A percentile compares a stretch with the other conserved stretches of the same genome.
Conservation (phyloP, 2,113 vertebrate genomes). For the Elgaria multicarinata region DNA sequence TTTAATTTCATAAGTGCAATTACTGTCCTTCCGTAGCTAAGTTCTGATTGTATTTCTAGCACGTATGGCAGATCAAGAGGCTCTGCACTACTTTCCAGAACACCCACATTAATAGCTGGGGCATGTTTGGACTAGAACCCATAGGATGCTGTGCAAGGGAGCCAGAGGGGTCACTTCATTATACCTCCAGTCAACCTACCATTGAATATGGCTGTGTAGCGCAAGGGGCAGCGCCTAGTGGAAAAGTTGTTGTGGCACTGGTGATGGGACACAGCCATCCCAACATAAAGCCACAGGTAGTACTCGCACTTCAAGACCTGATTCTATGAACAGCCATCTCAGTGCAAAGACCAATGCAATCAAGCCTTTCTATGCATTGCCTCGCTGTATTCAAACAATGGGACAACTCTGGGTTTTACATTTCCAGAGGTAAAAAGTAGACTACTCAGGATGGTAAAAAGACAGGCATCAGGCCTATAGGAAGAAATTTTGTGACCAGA, state of each 20-base stretch:
- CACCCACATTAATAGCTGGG: not conserved
- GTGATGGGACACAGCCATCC: not conserved
- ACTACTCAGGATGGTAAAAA: not conserved
- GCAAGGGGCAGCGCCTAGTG: too few relatives aligned
- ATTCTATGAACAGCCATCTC: not conserved
- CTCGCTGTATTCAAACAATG: not conserved
- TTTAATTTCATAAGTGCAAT: not conserved
- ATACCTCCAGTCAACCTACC: too few relatives aligned
- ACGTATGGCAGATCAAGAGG: not conserved
- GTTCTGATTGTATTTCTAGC: not conserved
- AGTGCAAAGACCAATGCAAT: not conserved
- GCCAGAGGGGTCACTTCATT: not conserved
- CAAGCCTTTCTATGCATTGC: not conserved
- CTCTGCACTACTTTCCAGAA: not conserved
- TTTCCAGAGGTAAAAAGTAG: not conserved
- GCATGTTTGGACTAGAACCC: not conserved
- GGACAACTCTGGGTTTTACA: not conserved
- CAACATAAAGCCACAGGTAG: not conserved
- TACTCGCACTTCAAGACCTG: not conserved
- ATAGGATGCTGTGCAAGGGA: not conserved
- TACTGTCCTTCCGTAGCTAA: not conserved
- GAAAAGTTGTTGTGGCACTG: not conserved
- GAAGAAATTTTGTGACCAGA: not conserved
- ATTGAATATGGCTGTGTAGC: too few relatives aligned
- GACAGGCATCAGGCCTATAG: not conserved